Percentiles rank a stretch among this genome's conserved stretches.
These are phyloP conservation scores for Rhyzopertha dominica DNA, from an alignment of 1,140 invertebrate genomes.

Conservation along the genomic window DNA sequence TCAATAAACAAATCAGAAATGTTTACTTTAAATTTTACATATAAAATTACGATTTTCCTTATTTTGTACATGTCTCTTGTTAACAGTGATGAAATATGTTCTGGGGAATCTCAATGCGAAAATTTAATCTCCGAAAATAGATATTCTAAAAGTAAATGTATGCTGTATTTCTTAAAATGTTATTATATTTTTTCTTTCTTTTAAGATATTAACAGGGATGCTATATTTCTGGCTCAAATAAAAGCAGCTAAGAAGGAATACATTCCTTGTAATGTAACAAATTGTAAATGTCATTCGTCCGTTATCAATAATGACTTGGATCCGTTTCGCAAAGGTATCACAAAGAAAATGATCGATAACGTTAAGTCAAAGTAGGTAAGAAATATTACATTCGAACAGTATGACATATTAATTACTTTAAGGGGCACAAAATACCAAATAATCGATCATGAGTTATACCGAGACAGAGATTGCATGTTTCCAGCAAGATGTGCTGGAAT, in stretches of 20 bases:
- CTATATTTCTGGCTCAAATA: constrained; percentile 44
- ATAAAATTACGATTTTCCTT: no score
- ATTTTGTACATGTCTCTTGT: no score
- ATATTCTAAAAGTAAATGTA: constrained; percentile 23
- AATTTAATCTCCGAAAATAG: no score
- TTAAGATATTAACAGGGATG: constrained; percentile 45
- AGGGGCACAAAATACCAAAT: constrained; percentile 83
- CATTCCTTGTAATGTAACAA: constrained; percentile 45
- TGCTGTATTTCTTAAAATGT: constrained; percentile 12
- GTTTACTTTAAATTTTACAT: no score
- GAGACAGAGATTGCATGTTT: constrained; percentile 84
- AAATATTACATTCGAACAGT: constrained; percentile 5
- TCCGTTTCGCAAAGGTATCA: constrained; percentile 65
- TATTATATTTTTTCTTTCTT: no score
- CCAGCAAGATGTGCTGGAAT: constrained; percentile 84
- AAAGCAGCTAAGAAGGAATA: constrained; percentile 44
- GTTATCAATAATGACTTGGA: constrained; percentile 66
- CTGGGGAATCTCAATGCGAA: no score
- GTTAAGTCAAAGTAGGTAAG: constrained; percentile 53
- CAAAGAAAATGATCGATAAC: constrained; percentile 56
- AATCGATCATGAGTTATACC: constrained; percentile 72
- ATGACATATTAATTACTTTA: constrained; percentile 30
- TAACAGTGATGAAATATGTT: no score
- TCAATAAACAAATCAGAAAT: no score
- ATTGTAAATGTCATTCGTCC: constrained; percentile 58